phyloP scores from a whole-genome alignment of 2,113 vertebrate genomes.

The Pachycephala philippinensis region DNA sequence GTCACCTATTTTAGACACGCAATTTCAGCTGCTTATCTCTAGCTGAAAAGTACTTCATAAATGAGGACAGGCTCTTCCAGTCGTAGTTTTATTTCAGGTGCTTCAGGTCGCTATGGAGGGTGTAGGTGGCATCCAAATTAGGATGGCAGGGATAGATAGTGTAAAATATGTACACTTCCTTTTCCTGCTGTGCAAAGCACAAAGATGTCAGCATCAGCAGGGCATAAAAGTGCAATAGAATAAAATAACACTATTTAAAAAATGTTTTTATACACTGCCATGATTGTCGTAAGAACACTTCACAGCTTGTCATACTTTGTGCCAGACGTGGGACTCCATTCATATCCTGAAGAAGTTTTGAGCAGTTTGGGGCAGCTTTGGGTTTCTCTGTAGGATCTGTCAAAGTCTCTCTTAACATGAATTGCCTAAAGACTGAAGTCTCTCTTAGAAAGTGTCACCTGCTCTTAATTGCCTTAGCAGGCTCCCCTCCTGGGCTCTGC shows the following conservation, averaged over 20 bases:
- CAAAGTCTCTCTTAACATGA: rapidly evolving
- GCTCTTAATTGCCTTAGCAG: not conserved
- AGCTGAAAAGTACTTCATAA: not conserved
- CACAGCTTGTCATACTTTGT: not conserved
- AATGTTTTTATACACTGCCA: not conserved
- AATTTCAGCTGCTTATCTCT: not conserved
- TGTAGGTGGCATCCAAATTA: not conserved
- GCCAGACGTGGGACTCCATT: rapidly evolving
- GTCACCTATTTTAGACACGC: not conserved
- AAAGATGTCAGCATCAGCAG: not conserved
- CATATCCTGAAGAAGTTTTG: not conserved
- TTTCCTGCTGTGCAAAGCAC: not conserved
- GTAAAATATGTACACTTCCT: not conserved
- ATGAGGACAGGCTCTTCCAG: not conserved
- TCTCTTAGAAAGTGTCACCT: not conserved
- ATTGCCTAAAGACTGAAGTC: not conserved
- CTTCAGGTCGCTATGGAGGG: not conserved
- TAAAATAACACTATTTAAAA: not conserved
- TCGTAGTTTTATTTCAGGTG: not conserved
- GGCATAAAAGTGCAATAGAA: not conserved
- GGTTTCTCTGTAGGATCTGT: not conserved
- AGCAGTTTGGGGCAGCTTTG: not conserved
- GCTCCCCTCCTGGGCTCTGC: not conserved
- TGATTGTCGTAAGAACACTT: not conserved
- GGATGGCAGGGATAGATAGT: not conserved